Evolutionary conservation across 2,888 invertebrate species (phyloP), one percentile per base, ranked within the genome.

Genomic region (Colostygia pectinataria): DNA sequence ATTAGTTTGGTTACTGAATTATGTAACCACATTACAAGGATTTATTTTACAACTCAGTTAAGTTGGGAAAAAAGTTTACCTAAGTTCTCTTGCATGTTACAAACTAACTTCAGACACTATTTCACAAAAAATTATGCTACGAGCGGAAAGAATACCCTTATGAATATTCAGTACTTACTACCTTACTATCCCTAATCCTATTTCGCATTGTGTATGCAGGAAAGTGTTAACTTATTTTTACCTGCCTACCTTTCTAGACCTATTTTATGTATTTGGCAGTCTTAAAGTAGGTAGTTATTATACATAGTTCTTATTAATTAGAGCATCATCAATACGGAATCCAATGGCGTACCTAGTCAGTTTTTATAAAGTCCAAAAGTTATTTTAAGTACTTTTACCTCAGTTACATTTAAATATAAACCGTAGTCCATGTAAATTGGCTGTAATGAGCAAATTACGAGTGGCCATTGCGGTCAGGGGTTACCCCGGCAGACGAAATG

Each of bases 71-170:
- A 18, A 18, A 18, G 18, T 18, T n/a, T n/a, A n/a, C n/a, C n/a
- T n/a, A n/a, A n/a, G n/a, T n/a, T n/a, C n/a, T n/a, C n/a, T n/a
- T n/a, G n/a, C n/a, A n/a, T n/a, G 36, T 27, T 15, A 42, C 27
- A 52, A 38, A 44, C 42, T 40, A 44, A 51, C 47, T 55, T 44
- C 45, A 43, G 49, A 2, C 20, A 20, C 20, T 53, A 47, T 38
- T 43, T 47, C 48, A 44, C 46, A 40, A 52, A 52, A 52, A 57
- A 57, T 52, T 57, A 54, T 57, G 37, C 57, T 54, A 42, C 50
- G 37, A 27, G 43, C 37, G 47, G 47, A 51, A 57, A 53, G 44
- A 44, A 39, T 53, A 42, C 53, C 49, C 49, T 44, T 52, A 57
- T 57, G 54, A 57, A 57, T 57, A 57, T 57, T 57, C 49, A 57